Base-by-base conservation (phyloP, 1,140 invertebrate species). In the Hydropsyche tenuis region DNA sequence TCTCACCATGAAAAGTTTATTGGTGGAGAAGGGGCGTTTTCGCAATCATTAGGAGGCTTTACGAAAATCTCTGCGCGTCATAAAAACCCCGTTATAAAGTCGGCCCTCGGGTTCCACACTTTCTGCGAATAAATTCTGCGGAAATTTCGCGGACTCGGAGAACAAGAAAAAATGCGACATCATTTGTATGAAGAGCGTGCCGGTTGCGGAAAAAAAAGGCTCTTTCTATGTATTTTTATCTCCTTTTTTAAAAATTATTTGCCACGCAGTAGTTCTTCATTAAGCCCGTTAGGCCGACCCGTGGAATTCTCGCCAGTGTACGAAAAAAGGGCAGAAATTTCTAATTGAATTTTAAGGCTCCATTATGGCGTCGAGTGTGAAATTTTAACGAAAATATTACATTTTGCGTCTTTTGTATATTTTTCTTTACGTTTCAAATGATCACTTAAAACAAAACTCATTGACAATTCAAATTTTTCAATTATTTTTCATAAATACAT, bases 261-360 rank as follows among this genome's bases (percentile, higher is more conserved):
- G 6, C 27, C 14, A 16, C 63, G 63, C 63, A 65, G 63, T 65
- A 65, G 63, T 65, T 65, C 63, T 65, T 65, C 63, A 65, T 65
- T 65, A 65, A 65, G 37, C 16, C 37, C 42, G 63, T 65, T 65
- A 45, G 4, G 23, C 22, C 46, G 46, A 20, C 46, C 46, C 14
- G 14, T 51, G n/a, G n/a, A n/a, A n/a, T n/a, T n/a, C 5, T 51
- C 30, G 18, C n/a, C n/a, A n/a, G n/a, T n/a, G n/a, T n/a, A 65
- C 18, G 25, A 60, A 60, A 23, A 22, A 60, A 60, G 23, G 16
- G 45, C 16, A 48, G 37, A 45, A 43, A 65, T 65, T 65, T 25
- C n/a, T 65, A 65, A 65, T 65, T 65, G 63, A 65, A 65, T 65
- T 65, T 42, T 65, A 45, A 65, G 42, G 56, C 56, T 60, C 56